These are phyloP conservation scores for Rhagophthalmus giganteus DNA, from an alignment of 2,888 invertebrate genomes.

Conservation along the genomic window DNA sequence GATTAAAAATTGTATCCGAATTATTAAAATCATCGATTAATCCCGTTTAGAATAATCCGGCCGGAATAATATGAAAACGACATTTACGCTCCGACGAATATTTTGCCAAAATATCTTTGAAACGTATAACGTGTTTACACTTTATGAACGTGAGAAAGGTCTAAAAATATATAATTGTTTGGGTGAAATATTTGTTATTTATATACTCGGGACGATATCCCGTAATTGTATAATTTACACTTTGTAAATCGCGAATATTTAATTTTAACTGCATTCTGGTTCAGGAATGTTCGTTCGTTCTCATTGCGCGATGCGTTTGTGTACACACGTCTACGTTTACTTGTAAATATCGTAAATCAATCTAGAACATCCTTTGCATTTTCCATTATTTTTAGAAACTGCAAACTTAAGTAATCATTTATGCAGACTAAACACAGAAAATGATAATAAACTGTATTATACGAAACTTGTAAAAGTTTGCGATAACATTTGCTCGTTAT, in stretches of 20 bases:
- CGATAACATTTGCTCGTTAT: background rate
- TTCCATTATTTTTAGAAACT: constrained; percentile 38
- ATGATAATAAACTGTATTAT: constrained; percentile 39
- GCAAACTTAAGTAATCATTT: constrained; percentile 35
- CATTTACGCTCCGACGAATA: constrained; percentile 2
- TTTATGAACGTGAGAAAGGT: constrained; percentile 16
- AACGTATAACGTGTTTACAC: constrained; percentile 23
- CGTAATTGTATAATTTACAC: background rate
- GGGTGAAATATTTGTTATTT: constrained; percentile 20
- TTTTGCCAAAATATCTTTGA: constrained; percentile 20
- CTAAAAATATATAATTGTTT: constrained; percentile 24
- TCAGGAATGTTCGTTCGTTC: background rate
- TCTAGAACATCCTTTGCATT: constrained; percentile 21
- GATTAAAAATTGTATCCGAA: no score
- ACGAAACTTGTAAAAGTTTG: background rate
- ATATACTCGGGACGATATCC: constrained; percentile 3
- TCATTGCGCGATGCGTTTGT: constrained; percentile 7
- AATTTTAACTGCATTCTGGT: constrained; percentile 3
- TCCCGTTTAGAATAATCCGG: constrained; percentile 3
- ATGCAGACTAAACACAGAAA: constrained; percentile 40
- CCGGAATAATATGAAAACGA: constrained; percentile 8
- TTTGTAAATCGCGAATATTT: background rate
- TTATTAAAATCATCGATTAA: no score
- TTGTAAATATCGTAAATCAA: constrained; percentile 18
- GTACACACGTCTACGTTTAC: constrained; percentile 4